A percentile compares a stretch with the other conserved stretches of the same genome.
Evolutionary conservation across 2,888 invertebrate genomes (phyloP).

Genomic region (Erebia aethiops): DNA sequence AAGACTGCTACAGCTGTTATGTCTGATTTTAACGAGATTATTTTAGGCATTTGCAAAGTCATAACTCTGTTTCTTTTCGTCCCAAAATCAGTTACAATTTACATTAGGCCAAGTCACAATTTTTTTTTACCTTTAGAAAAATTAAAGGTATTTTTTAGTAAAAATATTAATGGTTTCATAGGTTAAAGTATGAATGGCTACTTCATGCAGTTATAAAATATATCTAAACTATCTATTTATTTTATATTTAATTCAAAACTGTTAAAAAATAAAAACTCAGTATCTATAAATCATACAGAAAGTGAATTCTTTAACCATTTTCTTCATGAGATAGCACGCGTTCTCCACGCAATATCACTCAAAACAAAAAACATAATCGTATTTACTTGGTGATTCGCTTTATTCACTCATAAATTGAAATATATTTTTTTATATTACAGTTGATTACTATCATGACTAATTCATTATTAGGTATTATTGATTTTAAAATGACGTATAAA

Average conservation of each 20-base stretch:
- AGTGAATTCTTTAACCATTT: constrained; percentile 20
- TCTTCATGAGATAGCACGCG: constrained; percentile 21
- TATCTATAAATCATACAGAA: constrained; percentile 24
- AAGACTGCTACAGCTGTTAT: too few species aligned
- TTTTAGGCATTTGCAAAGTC: too few species aligned
- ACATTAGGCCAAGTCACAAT: too few species aligned
- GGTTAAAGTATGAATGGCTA: too few species aligned
- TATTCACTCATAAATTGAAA: not conserved
- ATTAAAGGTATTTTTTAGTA: too few species aligned
- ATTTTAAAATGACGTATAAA: not conserved
- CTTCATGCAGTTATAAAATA: too few species aligned
- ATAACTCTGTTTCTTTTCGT: too few species aligned
- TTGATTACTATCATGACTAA: not conserved
- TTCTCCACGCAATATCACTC: constrained; percentile 23
- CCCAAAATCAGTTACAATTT: too few species aligned
- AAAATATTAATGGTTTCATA: too few species aligned
- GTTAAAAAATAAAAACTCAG: not conserved
- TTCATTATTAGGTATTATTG: not conserved
- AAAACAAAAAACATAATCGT: constrained; percentile 8
- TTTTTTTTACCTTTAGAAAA: too few species aligned
- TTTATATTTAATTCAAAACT: not conserved
- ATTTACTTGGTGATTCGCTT: not conserved
- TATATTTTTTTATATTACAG: not conserved
- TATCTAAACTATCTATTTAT: too few species aligned
- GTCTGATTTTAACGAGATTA: too few species aligned